phyloP scores from a whole-genome alignment of 1,140 invertebrate genomes.

The Drosophila virilis region DNA sequence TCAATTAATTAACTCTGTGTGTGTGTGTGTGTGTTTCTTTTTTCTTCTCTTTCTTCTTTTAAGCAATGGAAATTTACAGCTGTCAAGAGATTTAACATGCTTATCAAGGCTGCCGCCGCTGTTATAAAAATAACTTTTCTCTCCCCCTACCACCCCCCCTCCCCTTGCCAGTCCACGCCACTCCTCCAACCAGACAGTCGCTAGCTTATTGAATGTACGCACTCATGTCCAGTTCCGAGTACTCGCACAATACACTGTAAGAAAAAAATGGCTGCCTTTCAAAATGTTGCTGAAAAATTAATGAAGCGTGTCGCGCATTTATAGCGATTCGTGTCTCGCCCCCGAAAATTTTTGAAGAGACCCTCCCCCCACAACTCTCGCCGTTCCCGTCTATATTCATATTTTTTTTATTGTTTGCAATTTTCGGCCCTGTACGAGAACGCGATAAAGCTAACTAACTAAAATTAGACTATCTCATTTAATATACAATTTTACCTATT shows the following conservation, averaged over 20 bases:
- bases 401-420: no score
- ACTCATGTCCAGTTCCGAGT: conserved; percentile 1
- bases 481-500: conserved; percentile 30
- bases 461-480: conserved; percentile 54
- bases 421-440: conserved; percentile 36
- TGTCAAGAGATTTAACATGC: conserved; percentile 63
- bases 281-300: conserved; percentile 42
- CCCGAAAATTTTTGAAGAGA: neutral
- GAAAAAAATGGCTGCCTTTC: neutral
- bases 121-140: conserved; percentile 63
- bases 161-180: no score
- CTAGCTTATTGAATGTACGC: conserved; percentile 19
- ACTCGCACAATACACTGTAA: conserved; percentile 6
- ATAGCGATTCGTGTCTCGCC: conserved; percentile 43
- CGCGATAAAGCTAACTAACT: neutral
- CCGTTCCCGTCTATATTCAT: no score
- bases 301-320: conserved; percentile 70
- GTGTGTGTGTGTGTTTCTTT: neutral
- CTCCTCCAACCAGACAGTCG: neutral
- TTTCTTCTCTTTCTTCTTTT: conserved; percentile 21
- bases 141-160: neutral
- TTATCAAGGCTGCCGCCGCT: conserved; percentile 57
- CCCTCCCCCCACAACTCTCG: neutral
- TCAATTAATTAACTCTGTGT: conserved; percentile 74
- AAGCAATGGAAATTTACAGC: conserved; percentile 63